phyloP scores from a whole-genome alignment of 1,140 invertebrate genomes.

The Drosophila nikananu region DNA sequence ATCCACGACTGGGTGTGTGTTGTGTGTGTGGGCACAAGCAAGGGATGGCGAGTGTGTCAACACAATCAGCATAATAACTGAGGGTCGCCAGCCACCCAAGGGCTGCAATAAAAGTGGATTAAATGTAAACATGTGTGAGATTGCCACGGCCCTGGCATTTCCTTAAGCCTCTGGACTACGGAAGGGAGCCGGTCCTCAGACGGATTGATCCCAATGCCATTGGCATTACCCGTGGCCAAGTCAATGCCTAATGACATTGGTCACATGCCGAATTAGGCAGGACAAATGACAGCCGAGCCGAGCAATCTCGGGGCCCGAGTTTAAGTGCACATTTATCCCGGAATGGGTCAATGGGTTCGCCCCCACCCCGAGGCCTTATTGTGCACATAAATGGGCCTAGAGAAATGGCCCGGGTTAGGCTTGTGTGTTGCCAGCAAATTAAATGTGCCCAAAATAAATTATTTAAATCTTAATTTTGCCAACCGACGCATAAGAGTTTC shows the following conservation, averaged over 20 bases:
- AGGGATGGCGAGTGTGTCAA: slow-evolving; percentile 56
- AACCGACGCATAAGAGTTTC: slow-evolving; percentile 1
- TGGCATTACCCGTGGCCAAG: slow-evolving; percentile 42
- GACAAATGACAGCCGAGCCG: slow-evolving; percentile 47
- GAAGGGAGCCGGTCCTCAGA: slow-evolving; percentile 9
- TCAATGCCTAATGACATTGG: slow-evolving; percentile 72
- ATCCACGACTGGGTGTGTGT: not conserved
- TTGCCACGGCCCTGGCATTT: slow-evolving; percentile 24
- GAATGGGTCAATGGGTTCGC: slow-evolving; percentile 30
- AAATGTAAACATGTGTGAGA: slow-evolving; percentile 73
- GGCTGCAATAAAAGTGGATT: slow-evolving; percentile 76
- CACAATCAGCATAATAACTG: slow-evolving; percentile 81
- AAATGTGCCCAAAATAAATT: slow-evolving; percentile 55
- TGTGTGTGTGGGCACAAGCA: slow-evolving; percentile 15
- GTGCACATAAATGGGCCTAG: slow-evolving; percentile 19
- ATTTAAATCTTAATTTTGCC: slow-evolving; percentile 55
- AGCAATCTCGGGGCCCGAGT: slow-evolving; percentile 37
- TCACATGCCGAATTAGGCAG: slow-evolving; percentile 71
- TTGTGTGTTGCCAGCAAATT: slow-evolving; percentile 55
- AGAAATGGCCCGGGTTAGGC: slow-evolving; percentile 17
- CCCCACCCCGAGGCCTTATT: slow-evolving; percentile 12
- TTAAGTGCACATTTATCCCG: slow-evolving; percentile 49
- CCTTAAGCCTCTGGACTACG: slow-evolving; percentile 24
- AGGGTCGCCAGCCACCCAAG: slow-evolving; percentile 38
- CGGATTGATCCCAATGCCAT: slow-evolving; percentile 62